Base-by-base conservation (phyloP, 1,140 invertebrate species). In the Linepithema humile region DNA sequence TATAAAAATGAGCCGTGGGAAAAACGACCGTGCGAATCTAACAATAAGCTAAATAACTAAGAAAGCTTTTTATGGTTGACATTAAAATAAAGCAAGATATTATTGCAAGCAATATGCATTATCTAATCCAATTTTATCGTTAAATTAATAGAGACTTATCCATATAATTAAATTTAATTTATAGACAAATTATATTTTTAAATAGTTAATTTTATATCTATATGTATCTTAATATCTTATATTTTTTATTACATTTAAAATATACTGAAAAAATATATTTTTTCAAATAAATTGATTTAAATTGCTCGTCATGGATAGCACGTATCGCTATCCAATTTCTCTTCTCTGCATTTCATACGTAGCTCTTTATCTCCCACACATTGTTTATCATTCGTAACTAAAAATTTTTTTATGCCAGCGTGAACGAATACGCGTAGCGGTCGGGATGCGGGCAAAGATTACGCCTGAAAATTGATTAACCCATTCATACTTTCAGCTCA, bases 381-480 rank as follows among this genome's bases (percentile, higher is more conserved):
- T 65, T 35, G 32, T 50, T 87, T 67, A 50, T 43, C 40, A n/a
- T 29, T 82, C 60, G 65, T 35, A 35, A 59, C 62, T 87, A 75
- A 78, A 88, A 87, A 80, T 80, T 87, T 69, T 59, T n/a, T 50
- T 45, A 77, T 72, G 17, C 35, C 10, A 29, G 6, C 35, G 15
- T 40, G 53, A 20, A 70, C 32, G 45, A 55, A 64, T 65, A 32
- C 17, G 57, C 73, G 35, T 59, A 17, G 45, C 43, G 20, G 62
- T n/a, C 82, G 70, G 64, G 55, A 83, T 80, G 69, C 85, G 84
- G 84, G 85, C 75, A 83, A 77, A 83, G 84, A 86, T 57, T 87
- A 77, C 59, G 86, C 38, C 43, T 88, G 86, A 69, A 88, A 88
- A 88, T 88, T 88, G 87, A 88, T 88, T 88, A 85, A 65, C 55